Conservation (phyloP, 2,113 vertebrate genomes). For the Murina feae region DNA sequence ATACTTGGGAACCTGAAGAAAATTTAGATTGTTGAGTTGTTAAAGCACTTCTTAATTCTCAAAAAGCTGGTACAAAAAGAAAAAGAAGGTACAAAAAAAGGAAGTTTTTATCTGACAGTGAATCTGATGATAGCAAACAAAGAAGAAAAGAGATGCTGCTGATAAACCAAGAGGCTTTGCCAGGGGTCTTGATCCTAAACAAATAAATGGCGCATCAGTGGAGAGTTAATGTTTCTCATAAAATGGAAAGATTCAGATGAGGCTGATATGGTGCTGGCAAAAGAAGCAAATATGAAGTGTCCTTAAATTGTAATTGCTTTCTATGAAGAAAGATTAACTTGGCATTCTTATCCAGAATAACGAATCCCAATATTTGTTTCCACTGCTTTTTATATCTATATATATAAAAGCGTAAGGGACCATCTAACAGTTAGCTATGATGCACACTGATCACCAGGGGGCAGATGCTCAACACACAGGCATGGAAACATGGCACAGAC, state of each 20-base stretch:
- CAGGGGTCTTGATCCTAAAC: constrained; percentile 93
- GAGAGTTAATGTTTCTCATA: constrained; percentile 99
- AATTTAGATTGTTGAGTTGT: constrained; percentile 98
- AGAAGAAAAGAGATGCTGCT: constrained; percentile 87
- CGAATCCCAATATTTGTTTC: constrained; percentile 87
- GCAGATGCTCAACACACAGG: too few species aligned
- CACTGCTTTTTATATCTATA: constrained; percentile 78
- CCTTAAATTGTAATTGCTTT: constrained; percentile 98
- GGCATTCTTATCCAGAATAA: constrained; percentile 99
- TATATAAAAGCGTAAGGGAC: too few species aligned
- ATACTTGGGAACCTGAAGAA: constrained; percentile 99
- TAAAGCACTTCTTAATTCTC: constrained; percentile 92
- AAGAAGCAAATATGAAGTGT: constrained; percentile 96
- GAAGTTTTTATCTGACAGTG: constrained; percentile 92
- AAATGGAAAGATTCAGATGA: constrained; percentile 99
- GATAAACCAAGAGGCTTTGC: constrained; percentile 97
- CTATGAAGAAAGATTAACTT: constrained; percentile 98
- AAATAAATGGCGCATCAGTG: constrained; percentile 98
- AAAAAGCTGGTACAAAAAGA: constrained; percentile 95
- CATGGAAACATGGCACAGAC: too few species aligned
- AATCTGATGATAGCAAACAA: constrained; percentile 81
- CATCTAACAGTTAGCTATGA: too few species aligned
- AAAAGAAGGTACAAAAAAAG: constrained; percentile 94
- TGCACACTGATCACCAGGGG: too few species aligned
- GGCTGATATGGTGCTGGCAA: constrained; percentile 95